A percentile compares a stretch with the other conserved stretches of the same genome.
These are phyloP conservation scores for Rhinopomastus cyanomelas DNA, from an alignment of 2,113 vertebrate genomes.

Conservation along the genomic window DNA sequence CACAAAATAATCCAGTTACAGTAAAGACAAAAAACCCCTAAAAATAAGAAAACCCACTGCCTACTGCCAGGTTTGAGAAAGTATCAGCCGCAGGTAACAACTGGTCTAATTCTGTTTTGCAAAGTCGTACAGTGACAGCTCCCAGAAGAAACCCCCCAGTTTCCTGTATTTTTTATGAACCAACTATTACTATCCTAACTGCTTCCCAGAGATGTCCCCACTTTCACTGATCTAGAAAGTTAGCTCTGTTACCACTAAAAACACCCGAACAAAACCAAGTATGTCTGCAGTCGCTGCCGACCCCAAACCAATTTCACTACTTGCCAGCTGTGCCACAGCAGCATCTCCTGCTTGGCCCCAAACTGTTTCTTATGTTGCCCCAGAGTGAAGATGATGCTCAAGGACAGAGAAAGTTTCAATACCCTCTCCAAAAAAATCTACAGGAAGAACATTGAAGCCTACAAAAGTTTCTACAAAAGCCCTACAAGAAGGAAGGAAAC, in stretches of 20 bases:
- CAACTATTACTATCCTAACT: accelerated
- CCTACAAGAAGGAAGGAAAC: background rate
- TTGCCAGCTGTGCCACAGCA: accelerated
- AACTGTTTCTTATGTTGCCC: accelerated
- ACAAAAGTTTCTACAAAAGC: background rate
- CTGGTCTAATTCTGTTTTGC: background rate
- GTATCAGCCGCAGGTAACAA: background rate
- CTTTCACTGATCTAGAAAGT: no score
- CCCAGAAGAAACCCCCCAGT: accelerated
- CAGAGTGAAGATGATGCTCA: background rate
- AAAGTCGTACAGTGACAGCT: background rate
- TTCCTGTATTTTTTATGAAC: background rate
- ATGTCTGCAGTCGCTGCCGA: background rate
- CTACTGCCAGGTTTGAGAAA: background rate
- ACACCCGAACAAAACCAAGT: accelerated
- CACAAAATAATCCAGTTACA: background rate
- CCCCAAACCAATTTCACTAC: accelerated
- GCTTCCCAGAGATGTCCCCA: accelerated
- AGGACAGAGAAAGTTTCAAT: background rate
- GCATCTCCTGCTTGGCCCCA: background rate
- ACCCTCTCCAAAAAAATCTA: background rate
- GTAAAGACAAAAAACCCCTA: no score
- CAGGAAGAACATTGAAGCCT: background rate
- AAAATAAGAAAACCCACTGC: no score
- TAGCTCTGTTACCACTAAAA: background rate